These are phyloP conservation scores for Patella depressa DNA, from an alignment of 2,888 invertebrate species.

Conservation along the genomic window DNA sequence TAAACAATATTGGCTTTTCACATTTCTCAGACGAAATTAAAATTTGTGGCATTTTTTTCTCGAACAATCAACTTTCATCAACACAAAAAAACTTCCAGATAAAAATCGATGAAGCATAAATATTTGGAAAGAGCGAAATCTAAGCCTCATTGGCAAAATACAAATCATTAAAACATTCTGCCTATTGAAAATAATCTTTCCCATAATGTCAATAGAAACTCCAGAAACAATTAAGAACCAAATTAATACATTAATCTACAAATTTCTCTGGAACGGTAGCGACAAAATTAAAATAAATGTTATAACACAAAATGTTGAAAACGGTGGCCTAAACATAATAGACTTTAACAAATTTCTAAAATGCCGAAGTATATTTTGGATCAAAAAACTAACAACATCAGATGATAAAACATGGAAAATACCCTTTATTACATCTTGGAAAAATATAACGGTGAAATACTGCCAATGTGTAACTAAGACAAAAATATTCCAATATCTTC, in stretches of 20 bases:
- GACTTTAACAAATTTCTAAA: neutral
- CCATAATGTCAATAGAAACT: too few species aligned
- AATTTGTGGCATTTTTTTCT: too few species aligned
- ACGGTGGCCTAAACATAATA: neutral
- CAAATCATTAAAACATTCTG: too few species aligned
- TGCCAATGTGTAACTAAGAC: neutral
- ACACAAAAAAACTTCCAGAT: too few species aligned
- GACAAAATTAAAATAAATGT: conserved; percentile 1
- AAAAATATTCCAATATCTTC: neutral
- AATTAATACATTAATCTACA: neutral
- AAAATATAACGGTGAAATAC: neutral
- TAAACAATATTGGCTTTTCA: too few species aligned
- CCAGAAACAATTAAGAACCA: neutral
- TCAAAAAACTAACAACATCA: neutral
- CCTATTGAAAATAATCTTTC: too few species aligned
- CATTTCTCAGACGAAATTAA: too few species aligned
- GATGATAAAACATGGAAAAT: neutral
- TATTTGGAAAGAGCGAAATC: too few species aligned
- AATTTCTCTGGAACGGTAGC: neutral
- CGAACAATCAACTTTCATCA: too few species aligned
- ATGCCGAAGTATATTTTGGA: neutral
- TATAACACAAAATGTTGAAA: conserved; percentile 1
- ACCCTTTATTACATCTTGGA: neutral
- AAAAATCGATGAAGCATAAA: too few species aligned
- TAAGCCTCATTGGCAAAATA: too few species aligned